A percentile compares a stretch with the other conserved stretches of the same genome.
Evolutionary conservation across 2,797 vertebrate genomes (phyloP).

Genomic region (Enteromius afrohamiltoni): DNA sequence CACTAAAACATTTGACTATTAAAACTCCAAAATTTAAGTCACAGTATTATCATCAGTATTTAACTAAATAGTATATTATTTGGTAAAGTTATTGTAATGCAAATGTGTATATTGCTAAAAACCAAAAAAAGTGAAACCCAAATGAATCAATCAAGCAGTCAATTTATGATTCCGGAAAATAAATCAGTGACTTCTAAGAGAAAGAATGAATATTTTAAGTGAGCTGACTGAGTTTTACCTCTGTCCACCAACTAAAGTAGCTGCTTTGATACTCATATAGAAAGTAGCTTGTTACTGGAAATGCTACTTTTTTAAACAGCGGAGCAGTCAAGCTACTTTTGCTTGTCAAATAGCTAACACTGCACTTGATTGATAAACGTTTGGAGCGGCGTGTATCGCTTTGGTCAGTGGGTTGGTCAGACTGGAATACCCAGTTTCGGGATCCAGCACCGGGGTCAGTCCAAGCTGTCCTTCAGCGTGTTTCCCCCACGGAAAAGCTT

Average conservation of each 20-base stretch:
- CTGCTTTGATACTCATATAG: neutral
- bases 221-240: neutral
- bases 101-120: neutral
- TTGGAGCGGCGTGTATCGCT: neutral
- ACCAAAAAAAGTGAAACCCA: neutral
- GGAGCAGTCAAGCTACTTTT: neutral
- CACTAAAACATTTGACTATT: neutral
- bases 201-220: neutral
- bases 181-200: neutral
- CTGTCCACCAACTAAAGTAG: neutral
- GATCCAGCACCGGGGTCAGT: slow-evolving; percentile 41
- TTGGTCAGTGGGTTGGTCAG: slow-evolving; percentile 11
- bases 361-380: too few relatives aligned
- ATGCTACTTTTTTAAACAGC: neutral
- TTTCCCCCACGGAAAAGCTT: slow-evolving; percentile 54
- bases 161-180: neutral
- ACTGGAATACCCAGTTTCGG: slow-evolving; percentile 48
- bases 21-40: neutral
- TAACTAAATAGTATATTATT: neutral
- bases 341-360: neutral
- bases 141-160: neutral
- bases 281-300: slow-evolving; percentile 25
- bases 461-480: slow-evolving; percentile 39
- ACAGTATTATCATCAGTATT: neutral
- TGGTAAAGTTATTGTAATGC: neutral